A percentile compares a stretch with the other conserved stretches of the same genome.
These are phyloP conservation scores for Galbula dea DNA, from an alignment of 2,113 vertebrate species.

Conservation along the genomic window DNA sequence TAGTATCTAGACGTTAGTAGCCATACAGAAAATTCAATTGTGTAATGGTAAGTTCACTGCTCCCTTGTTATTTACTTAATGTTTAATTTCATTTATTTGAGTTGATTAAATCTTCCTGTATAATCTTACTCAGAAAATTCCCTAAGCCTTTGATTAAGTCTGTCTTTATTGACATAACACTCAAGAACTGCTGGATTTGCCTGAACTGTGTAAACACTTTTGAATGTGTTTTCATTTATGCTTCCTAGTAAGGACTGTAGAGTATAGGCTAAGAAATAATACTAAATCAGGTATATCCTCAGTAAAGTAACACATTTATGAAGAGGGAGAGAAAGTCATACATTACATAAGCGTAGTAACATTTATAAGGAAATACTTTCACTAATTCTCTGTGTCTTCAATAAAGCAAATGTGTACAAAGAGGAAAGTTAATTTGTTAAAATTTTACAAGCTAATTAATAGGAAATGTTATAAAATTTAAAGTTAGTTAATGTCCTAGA, in stretches of 20 bases:
- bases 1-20: not conserved
- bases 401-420: not conserved
- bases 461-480: not conserved
- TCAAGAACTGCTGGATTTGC: not conserved
- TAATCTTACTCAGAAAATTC: not conserved
- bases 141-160: not conserved
- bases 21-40: not conserved
- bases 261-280: not conserved
- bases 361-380: not conserved
- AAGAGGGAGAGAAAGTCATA: not conserved
- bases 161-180: not conserved
- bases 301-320: not conserved
- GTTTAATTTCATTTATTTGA: not conserved
- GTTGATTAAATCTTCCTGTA: not conserved
- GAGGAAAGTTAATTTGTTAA: not conserved
- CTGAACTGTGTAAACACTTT: not conserved
- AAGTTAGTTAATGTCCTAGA: not conserved
- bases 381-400: not conserved
- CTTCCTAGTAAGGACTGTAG: not conserved
- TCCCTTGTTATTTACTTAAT: not conserved
- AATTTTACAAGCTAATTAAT: not conserved
- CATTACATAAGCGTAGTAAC: not conserved
- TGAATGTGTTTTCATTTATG: not conserved
- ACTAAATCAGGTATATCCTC: not conserved
- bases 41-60: not conserved